Conservation (phyloP, 2,797 vertebrate species). For the Heliangelus exortis region DNA sequence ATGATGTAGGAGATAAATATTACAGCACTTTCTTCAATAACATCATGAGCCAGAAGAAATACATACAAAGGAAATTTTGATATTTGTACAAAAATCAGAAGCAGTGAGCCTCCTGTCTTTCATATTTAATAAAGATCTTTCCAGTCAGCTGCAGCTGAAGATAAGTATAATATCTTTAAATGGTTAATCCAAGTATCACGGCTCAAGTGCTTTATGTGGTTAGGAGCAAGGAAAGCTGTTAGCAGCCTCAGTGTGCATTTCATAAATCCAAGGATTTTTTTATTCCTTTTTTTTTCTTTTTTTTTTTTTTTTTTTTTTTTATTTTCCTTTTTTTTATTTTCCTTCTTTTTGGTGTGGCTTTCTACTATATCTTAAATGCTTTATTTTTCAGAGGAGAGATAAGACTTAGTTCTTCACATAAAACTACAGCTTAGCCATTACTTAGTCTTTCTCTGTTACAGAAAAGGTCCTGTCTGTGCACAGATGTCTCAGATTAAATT, state of each 20-base stretch:
- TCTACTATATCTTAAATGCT: constrained; percentile 77
- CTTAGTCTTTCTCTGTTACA: constrained; percentile 84
- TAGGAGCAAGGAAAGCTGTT: constrained; percentile 58
- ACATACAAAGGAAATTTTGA: constrained; percentile 30
- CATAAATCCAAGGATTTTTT: constrained; percentile 68
- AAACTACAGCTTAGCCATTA: constrained; percentile 87
- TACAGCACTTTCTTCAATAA: background rate
- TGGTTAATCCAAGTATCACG: constrained; percentile 75
- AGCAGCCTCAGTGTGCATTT: constrained; percentile 59
- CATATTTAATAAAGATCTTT: constrained; percentile 73
- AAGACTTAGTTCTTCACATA: constrained; percentile 91
- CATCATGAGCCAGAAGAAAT: background rate
- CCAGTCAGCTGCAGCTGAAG: constrained; percentile 64
- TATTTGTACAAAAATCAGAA: constrained; percentile 57
- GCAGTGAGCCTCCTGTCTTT: constrained; percentile 36
- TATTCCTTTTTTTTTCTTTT: constrained; percentile 3
- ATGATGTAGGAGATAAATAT: background rate
- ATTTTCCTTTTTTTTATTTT: background rate
- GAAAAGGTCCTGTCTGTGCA: constrained; percentile 89
- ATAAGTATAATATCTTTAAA: constrained; percentile 77
- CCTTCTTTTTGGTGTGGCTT: constrained; percentile 14
- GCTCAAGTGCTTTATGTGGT: constrained; percentile 70
- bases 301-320: constrained; percentile 46
- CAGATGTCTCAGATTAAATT: constrained; percentile 99
- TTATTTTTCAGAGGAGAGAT: constrained; percentile 85